Conservation (phyloP, 2,888 invertebrate species). For the Cactoblastis cactorum region DNA sequence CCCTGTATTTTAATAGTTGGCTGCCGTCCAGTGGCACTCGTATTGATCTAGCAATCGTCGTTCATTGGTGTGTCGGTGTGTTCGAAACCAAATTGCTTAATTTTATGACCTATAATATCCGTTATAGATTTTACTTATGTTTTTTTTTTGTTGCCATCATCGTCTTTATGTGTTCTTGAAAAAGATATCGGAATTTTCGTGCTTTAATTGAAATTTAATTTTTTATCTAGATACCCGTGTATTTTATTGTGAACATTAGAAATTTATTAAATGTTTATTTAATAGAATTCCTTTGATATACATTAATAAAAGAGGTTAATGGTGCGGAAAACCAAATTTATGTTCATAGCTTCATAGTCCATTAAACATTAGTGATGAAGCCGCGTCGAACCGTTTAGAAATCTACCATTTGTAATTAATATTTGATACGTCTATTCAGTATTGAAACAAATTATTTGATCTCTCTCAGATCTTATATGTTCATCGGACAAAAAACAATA, state of each 20-base stretch:
- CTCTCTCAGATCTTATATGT: not conserved
- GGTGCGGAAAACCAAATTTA: not conserved
- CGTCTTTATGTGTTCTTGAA: not conserved
- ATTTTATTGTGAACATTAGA: not conserved
- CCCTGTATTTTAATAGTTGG: constrained; percentile 58
- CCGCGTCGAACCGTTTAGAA: not conserved
- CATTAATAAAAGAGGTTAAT: not conserved
- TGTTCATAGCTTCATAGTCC: not conserved
- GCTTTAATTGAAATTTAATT: not conserved
- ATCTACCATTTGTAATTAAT: no score
- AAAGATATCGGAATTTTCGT: not conserved
- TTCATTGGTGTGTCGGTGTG: constrained; percentile 13
- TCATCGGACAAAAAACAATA: not conserved
- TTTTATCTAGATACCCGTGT: not conserved
- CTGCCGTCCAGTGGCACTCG: constrained; percentile 49
- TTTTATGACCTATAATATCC: constrained; percentile 1
- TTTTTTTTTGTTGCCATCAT: not conserved
- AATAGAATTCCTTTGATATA: not conserved
- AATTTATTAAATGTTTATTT: not conserved
- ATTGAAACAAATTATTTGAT: no score
- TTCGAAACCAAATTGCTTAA: constrained; percentile 5
- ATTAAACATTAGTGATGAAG: not conserved
- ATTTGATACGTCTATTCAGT: no score
- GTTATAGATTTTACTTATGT: not conserved
- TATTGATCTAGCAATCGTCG: constrained; percentile 40